phyloP scores from a whole-genome alignment of 2,888 invertebrate genomes.

The Cryptocheilus praepositus region DNA sequence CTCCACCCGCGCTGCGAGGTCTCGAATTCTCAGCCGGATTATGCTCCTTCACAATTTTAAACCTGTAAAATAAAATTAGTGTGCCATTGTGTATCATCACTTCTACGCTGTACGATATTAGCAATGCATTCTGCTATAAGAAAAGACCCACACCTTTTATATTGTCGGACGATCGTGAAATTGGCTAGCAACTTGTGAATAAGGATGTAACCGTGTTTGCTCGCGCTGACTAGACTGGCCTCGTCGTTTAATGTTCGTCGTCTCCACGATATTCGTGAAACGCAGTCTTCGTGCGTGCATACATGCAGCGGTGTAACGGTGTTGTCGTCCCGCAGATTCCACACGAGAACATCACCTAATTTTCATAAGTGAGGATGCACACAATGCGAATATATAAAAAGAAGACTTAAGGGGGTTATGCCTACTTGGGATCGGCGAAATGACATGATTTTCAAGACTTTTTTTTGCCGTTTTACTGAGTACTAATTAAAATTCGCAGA shows the following conservation, averaged over 20 bases:
- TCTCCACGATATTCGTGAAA: slow-evolving; percentile 68
- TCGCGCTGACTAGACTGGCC: slow-evolving; percentile 62
- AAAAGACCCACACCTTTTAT: slow-evolving; percentile 61
- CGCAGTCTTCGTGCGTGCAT: slow-evolving; percentile 64
- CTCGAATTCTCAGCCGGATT: slow-evolving; percentile 69
- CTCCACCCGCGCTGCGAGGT: slow-evolving; percentile 69
- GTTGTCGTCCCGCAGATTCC: slow-evolving; percentile 68
- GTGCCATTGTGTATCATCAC: not conserved
- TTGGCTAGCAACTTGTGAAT: slow-evolving; percentile 64
- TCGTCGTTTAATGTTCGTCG: slow-evolving; percentile 61
- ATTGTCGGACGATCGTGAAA: slow-evolving; percentile 58
- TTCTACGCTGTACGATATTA: not conserved
- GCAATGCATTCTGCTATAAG: not conserved
- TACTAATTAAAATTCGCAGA: too few species aligned
- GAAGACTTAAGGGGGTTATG: too few species aligned
- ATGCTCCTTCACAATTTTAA: slow-evolving; percentile 69
- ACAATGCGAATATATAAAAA: not conserved
- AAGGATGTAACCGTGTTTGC: slow-evolving; percentile 68
- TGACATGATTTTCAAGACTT: too few species aligned
- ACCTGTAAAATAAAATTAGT: slow-evolving; percentile 45
- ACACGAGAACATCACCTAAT: slow-evolving; percentile 69
- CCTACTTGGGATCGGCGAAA: too few species aligned
- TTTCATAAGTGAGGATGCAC: not conserved
- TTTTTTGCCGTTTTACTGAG: too few species aligned
- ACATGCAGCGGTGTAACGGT: slow-evolving; percentile 59